Base-by-base conservation (phyloP, 1,140 invertebrate species). In the Heliconius eleuchia region DNA sequence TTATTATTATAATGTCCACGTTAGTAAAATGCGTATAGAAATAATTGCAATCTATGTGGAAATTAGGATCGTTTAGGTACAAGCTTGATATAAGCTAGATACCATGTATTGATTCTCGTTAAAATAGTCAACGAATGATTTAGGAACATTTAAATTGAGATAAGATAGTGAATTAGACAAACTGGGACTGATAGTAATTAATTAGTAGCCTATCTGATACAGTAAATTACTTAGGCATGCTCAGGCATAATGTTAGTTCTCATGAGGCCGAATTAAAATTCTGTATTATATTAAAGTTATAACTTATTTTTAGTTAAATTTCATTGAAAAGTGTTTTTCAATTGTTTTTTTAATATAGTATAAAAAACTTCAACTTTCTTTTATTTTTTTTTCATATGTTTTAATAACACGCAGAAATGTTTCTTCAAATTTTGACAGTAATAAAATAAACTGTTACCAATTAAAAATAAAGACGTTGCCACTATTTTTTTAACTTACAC, bases 401-500 rank as follows among this genome's bases (percentile, higher is more conserved):
- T 37, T 6, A 37, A 37, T 37, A 37, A 37, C 34, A 37, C 34
- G 6, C 34, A 37, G 34, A 37, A 6, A 37, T 37, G 34, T 37
- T 6, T 5, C 6, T 37, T 7, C 1, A 52, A 42, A 42, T 42
- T 42, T 52, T 52, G 18, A 52, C 50, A 52, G 2, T 52, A 19
- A 19, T 6, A 52, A 52, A 19, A 1, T 0, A 52, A 52, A 52
- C 50, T 52, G 4, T 52, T 3, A 1, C 2, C 23, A 57, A n/a
- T 3, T 57, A 57, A 8, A 23, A n/a, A 23, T 3, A 23, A 23
- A n/a, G 0, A 23, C 7, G n/a, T 9, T 66, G 60, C 23, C 11
- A 27, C 13, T 13, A 18, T 66, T 27, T 5, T 66, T 30, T 11
- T 0, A 60, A 97, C 97, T 97, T 95, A 98, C 99, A 99, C 82